These are phyloP conservation scores for Tupiocoris notatus DNA, from an alignment of 2,888 invertebrate species.

Conservation along the genomic window DNA sequence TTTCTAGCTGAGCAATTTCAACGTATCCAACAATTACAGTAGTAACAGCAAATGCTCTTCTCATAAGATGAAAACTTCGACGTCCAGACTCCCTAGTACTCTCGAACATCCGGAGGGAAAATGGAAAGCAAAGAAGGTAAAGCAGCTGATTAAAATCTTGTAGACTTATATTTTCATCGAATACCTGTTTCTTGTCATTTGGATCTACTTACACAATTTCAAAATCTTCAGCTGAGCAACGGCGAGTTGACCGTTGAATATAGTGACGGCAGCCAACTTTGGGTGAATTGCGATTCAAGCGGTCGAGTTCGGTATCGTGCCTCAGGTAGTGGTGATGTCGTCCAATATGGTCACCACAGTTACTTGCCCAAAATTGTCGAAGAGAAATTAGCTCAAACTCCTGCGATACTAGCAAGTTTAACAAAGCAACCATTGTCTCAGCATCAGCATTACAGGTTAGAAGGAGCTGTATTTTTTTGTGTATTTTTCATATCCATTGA, in stretches of 20 bases:
- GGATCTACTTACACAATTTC: no score
- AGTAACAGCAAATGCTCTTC: conserved; percentile 23
- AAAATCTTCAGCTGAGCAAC: conserved; percentile 46
- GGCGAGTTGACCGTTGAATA: conserved; percentile 45
- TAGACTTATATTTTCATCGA: no score
- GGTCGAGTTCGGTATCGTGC: conserved; percentile 31
- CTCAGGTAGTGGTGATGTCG: conserved; percentile 29
- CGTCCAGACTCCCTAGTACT: neutral
- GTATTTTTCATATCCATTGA: no score
- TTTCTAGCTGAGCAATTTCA: conserved; percentile 53
- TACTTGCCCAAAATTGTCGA: conserved; percentile 36
- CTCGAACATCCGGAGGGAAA: conserved; percentile 49
- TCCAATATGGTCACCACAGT: conserved; percentile 36
- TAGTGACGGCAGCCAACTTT: conserved; percentile 43
- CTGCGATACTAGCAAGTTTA: conserved; percentile 23
- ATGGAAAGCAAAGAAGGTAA: conserved; percentile 51
- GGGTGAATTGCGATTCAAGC: conserved; percentile 44
- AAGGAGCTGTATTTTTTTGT: no score
- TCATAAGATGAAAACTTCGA: neutral
- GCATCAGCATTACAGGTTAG: conserved; percentile 21
- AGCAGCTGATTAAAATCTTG: no score
- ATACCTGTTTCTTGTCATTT: no score
- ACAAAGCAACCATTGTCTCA: neutral
- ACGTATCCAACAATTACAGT: conserved; percentile 35
- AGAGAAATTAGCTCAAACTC: conserved; percentile 44